phyloP scores from a whole-genome alignment of 1,140 invertebrate genomes.

The Dendrolimus kikuchii region DNA sequence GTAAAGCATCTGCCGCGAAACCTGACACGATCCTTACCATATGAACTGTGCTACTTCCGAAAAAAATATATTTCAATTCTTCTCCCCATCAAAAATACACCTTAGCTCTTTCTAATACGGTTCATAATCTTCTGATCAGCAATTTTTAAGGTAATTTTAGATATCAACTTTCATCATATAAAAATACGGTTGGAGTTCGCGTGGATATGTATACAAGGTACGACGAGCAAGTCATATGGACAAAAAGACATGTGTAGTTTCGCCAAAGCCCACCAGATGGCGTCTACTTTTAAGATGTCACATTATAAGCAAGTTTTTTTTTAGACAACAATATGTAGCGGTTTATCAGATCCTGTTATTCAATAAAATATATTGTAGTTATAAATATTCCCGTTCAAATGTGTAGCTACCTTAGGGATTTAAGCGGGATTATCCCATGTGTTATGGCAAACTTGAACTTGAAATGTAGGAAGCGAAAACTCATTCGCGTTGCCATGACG shows the following conservation, averaged over 20 bases:
- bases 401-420: neutral
- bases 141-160: slow-evolving; percentile 5
- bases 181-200: neutral
- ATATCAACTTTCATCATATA: too few species aligned
- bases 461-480: too few species aligned
- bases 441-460: too few species aligned
- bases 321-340: slow-evolving; percentile 26
- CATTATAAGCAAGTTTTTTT: slow-evolving; percentile 23
- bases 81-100: slow-evolving; percentile 14
- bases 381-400: neutral
- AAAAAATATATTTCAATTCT: slow-evolving; percentile 29
- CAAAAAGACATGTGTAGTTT: slow-evolving; percentile 54
- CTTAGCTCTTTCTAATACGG: slow-evolving; percentile 12
- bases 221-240: slow-evolving; percentile 38
- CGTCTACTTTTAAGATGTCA: slow-evolving; percentile 3
- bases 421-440: too few species aligned
- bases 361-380: slow-evolving; percentile 1
- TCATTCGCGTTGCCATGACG: too few species aligned
- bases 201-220: neutral
- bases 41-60: slow-evolving; percentile 56
- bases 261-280: slow-evolving; percentile 49
- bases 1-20: slow-evolving; percentile 56
- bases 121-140: too few species aligned
- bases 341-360: slow-evolving; percentile 28
- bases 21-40: slow-evolving; percentile 59